Conservation (phyloP, 2,888 invertebrate species). For the Muschampia plurimacula region DNA sequence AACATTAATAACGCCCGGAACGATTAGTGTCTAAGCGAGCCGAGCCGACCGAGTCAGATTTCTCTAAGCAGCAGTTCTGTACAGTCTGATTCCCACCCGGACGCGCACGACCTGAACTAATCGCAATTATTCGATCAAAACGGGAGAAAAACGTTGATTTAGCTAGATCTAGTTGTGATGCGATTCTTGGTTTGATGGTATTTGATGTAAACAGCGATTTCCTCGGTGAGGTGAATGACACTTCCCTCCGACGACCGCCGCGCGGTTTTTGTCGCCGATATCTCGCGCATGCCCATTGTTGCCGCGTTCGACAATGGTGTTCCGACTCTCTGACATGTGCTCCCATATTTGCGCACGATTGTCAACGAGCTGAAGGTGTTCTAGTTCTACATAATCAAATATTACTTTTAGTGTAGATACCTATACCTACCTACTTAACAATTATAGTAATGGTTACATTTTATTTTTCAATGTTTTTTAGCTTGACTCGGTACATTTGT, state of each 20-base stretch:
- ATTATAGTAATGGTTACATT: too few relatives aligned
- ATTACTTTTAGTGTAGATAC: neutral
- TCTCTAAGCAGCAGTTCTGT: slow-evolving; percentile 33
- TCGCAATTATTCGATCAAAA: slow-evolving; percentile 45
- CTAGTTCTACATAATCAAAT: slow-evolving; percentile 11
- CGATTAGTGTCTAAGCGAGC: slow-evolving; percentile 33
- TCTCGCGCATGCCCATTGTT: slow-evolving; percentile 58
- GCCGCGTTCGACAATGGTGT: slow-evolving; percentile 52
- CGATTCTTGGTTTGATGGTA: slow-evolving; percentile 56
- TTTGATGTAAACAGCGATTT: slow-evolving; percentile 64
- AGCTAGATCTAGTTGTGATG: slow-evolving; percentile 50
- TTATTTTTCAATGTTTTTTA: too few relatives aligned
- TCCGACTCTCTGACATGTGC: slow-evolving; percentile 24
- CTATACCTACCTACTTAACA: too few relatives aligned
- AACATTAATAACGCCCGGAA: slow-evolving; percentile 13
- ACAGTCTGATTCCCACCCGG: slow-evolving; percentile 46
- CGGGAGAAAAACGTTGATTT: slow-evolving; percentile 47
- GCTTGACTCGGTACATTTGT: too few relatives aligned
- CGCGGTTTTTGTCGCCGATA: slow-evolving; percentile 58
- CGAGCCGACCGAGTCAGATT: slow-evolving; percentile 24
- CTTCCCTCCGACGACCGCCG: slow-evolving; percentile 48
- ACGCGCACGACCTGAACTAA: slow-evolving; percentile 48
- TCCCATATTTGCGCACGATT: slow-evolving; percentile 19
- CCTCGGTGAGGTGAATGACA: slow-evolving; percentile 67
- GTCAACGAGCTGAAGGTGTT: slow-evolving; percentile 27